Percentiles rank a stretch among this genome's conserved stretches.
Conservation (phyloP, 2,888 invertebrate genomes). For the Drosophila melanocephala region DNA sequence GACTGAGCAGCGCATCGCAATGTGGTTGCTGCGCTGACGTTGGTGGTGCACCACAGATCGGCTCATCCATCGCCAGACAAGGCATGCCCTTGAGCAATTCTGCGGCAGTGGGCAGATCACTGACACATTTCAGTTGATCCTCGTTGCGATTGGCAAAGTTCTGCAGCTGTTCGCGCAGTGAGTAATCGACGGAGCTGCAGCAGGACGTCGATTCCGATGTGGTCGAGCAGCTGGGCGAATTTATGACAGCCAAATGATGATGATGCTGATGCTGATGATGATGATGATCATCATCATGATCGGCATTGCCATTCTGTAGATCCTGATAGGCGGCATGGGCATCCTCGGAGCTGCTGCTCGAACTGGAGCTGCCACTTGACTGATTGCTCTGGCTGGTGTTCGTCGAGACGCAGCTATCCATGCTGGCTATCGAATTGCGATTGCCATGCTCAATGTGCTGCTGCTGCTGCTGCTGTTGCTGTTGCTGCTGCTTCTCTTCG, state of each 20-base stretch:
- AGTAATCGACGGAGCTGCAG: slow-evolving; percentile 84
- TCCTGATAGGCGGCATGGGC: slow-evolving; percentile 82
- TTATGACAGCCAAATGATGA: slow-evolving; percentile 40
- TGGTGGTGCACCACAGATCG: slow-evolving; percentile 13
- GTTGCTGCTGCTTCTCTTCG: slow-evolving; percentile 37
- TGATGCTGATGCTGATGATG: slow-evolving; percentile 23
- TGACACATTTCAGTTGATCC: slow-evolving; percentile 45
- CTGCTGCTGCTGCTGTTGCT: slow-evolving; percentile 8
- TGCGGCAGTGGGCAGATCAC: slow-evolving; percentile 37
- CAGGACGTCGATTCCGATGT: slow-evolving; percentile 78
- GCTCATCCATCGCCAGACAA: slow-evolving; percentile 53
- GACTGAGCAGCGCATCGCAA: slow-evolving; percentile 84
- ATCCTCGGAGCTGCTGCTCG: slow-evolving; percentile 62
- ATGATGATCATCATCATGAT: not conserved
- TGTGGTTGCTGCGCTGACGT: slow-evolving; percentile 19
- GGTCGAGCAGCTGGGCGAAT: slow-evolving; percentile 50
- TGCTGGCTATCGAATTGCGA: slow-evolving; percentile 84
- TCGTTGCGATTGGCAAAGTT: slow-evolving; percentile 81
- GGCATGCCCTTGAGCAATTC: slow-evolving; percentile 60
- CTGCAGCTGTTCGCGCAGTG: slow-evolving; percentile 84
- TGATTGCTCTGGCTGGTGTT: slow-evolving; percentile 78
- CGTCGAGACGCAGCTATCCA: slow-evolving; percentile 83
- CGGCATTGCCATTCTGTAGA: slow-evolving; percentile 83
- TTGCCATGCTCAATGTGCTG: slow-evolving; percentile 63
- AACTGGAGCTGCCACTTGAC: slow-evolving; percentile 48